Evolutionary conservation across 1,140 invertebrate species (phyloP).

Genomic region (Pseudomyrmex cubaensis): DNA sequence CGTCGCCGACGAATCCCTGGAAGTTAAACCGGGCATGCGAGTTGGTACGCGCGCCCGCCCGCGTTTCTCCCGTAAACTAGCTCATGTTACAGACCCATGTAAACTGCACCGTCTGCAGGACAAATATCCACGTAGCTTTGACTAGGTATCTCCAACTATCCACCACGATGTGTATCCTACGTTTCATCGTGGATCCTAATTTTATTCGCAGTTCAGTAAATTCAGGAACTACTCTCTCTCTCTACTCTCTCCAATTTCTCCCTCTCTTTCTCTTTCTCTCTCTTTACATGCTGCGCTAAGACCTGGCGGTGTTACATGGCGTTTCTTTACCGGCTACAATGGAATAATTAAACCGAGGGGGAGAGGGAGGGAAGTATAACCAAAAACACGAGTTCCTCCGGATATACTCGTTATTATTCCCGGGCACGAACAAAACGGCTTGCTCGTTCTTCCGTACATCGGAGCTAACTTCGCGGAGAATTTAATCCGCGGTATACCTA

Average conservation of each 20-base stretch:
- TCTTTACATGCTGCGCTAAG: not conserved
- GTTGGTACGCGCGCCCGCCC: slow-evolving; percentile 65
- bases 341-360: slow-evolving; percentile 41
- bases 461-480: slow-evolving; percentile 53
- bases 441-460: slow-evolving; percentile 40
- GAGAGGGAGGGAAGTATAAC: not conserved
- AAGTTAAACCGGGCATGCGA: slow-evolving; percentile 69
- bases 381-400: slow-evolving; percentile 34
- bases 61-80: slow-evolving; percentile 71
- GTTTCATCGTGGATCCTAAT: slow-evolving; percentile 56
- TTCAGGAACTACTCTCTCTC: slow-evolving; percentile 9
- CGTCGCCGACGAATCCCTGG: slow-evolving; percentile 8
- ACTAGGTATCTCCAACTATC: slow-evolving; percentile 59
- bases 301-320: slow-evolving; percentile 11
- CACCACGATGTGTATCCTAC: slow-evolving; percentile 40
- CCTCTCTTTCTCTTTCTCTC: not conserved
- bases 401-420: slow-evolving; percentile 55
- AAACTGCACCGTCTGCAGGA: slow-evolving; percentile 70
- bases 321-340: slow-evolving; percentile 35
- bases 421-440: slow-evolving; percentile 32
- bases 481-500: slow-evolving; percentile 64
- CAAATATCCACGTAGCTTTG: slow-evolving; percentile 78
- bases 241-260: not conserved
- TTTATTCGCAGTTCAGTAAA: slow-evolving; percentile 46
- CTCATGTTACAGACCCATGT: slow-evolving; percentile 76